These are phyloP conservation scores for Pogona vitticeps DNA, from an alignment of 2,113 vertebrate species.

Conservation along the genomic window DNA sequence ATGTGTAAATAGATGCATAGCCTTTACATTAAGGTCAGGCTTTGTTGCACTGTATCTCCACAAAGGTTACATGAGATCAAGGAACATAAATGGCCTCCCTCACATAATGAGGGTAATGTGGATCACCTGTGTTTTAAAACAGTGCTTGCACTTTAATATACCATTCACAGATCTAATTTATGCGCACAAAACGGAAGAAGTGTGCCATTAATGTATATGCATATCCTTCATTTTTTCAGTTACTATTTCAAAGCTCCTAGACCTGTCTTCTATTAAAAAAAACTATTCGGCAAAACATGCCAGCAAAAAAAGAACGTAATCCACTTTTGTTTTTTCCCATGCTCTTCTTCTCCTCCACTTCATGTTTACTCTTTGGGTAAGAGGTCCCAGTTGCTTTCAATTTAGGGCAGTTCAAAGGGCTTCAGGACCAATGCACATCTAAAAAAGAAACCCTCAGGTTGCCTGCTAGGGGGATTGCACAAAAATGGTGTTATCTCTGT, in stretches of 20 bases:
- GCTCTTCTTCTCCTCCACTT: background rate
- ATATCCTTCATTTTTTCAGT: slow-evolving; percentile 4
- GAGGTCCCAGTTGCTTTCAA: background rate
- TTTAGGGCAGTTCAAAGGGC: slow-evolving; percentile 19
- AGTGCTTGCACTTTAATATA: background rate
- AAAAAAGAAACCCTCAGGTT: slow-evolving; percentile 19
- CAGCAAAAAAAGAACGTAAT: background rate
- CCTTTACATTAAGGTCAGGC: background rate
- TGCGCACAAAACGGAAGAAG: background rate
- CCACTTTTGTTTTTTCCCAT: background rate
- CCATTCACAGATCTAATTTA: background rate
- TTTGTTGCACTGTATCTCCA: background rate
- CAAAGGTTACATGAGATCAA: background rate
- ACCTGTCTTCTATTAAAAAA: accelerated
- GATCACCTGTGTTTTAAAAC: background rate
- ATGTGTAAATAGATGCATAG: accelerated
- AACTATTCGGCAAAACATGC: accelerated
- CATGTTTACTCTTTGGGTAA: background rate
- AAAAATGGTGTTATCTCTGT: slow-evolving; percentile 13
- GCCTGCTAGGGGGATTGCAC: slow-evolving; percentile 18
- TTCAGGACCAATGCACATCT: slow-evolving; percentile 33
- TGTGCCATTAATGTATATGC: background rate
- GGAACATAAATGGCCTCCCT: background rate
- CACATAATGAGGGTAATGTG: background rate
- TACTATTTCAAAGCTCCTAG: background rate